Evolutionary conservation across 2,888 invertebrate genomes (phyloP).

Genomic region (Drosophila quinaria): DNA sequence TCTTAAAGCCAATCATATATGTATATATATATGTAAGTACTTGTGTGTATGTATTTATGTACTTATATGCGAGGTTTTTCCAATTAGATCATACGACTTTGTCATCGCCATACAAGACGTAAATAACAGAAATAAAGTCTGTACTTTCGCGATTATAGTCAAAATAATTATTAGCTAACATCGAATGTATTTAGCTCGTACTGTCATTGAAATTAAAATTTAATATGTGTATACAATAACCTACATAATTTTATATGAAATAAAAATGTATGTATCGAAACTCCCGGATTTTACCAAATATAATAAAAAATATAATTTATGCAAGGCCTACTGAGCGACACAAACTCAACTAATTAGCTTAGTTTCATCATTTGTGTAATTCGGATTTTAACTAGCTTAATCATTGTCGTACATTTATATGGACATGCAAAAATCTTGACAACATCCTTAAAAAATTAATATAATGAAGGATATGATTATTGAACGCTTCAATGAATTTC

Average conservation of each 20-base stretch:
- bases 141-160: neutral
- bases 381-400: neutral
- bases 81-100: constrained; percentile 22
- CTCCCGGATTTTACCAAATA: neutral
- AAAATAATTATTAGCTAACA: neutral
- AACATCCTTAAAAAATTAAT: neutral
- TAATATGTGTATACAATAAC: neutral
- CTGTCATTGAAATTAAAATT: neutral
- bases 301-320: neutral
- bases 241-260: neutral
- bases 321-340: neutral
- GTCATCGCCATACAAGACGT: neutral
- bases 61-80: constrained; percentile 2
- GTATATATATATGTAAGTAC: neutral
- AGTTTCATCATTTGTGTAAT: neutral
- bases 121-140: constrained; percentile 3
- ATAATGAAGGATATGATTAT: too few species aligned
- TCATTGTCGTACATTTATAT: neutral
- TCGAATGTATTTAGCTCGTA: neutral
- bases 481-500: too few species aligned
- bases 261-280: neutral
- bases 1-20: neutral
- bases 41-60: neutral
- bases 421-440: too few species aligned
- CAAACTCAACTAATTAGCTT: neutral